Conservation (phyloP, 2,888 invertebrate species). For the Acleris holmiana region DNA sequence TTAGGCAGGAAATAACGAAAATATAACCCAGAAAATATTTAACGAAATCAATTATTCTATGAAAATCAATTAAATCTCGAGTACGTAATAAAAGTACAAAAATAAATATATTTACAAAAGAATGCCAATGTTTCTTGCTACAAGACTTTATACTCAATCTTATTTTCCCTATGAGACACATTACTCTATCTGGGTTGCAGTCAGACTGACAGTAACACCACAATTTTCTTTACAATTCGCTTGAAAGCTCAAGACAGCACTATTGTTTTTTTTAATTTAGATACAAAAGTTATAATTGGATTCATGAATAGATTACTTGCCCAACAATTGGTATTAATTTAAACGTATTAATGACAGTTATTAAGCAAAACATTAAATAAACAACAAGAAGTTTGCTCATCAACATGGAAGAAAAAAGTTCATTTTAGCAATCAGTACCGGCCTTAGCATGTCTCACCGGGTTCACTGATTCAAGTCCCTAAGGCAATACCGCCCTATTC, state of each 20-base stretch:
- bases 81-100: neutral
- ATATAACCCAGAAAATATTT: neutral
- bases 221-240: conserved; percentile 20
- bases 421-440: no score
- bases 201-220: conserved; percentile 15
- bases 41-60: neutral
- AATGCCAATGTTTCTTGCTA: conserved; percentile 8
- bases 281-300: no score
- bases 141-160: conserved; percentile 32
- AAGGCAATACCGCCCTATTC: no score
- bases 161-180: conserved; percentile 36
- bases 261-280: conserved; percentile 3
- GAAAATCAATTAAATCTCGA: neutral
- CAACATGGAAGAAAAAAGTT: no score
- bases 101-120: conserved; percentile 9
- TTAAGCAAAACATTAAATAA: no score
- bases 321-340: no score
- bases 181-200: conserved; percentile 30
- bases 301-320: no score
- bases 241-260: conserved; percentile 6
- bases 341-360: no score
- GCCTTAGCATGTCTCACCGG: no score
- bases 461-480: no score
- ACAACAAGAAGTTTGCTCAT: no score
- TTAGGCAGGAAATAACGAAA: no score